Conservation (phyloP, 2,113 vertebrate genomes). For the Recurvirostra avosetta region DNA sequence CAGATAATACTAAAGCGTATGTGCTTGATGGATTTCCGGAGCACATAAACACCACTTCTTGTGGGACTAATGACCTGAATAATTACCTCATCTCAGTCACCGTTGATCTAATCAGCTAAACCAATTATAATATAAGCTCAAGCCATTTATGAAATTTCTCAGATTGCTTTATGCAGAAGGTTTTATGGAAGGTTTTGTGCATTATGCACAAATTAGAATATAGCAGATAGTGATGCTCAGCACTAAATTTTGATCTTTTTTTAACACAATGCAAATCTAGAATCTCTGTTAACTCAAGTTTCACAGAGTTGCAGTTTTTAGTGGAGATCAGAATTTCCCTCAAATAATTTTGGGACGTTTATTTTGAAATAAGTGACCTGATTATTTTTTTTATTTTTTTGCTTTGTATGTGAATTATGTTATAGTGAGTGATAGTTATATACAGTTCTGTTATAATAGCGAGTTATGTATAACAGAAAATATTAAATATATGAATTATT, state of each 20-base stretch:
- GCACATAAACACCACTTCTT: background rate
- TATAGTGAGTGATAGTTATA: background rate
- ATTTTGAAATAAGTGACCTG: background rate
- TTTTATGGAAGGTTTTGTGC: background rate
- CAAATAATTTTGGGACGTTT: background rate
- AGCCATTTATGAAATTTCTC: background rate
- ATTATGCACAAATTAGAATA: background rate
- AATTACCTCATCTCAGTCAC: background rate
- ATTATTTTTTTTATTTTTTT: background rate
- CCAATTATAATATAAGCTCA: background rate
- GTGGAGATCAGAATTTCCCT: background rate
- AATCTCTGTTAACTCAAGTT: background rate
- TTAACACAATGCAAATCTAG: background rate
- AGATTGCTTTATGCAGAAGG: background rate
- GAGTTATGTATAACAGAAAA: background rate
- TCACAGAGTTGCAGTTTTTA: background rate
- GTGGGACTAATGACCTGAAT: background rate
- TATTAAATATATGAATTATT: background rate
- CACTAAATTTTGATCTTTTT: background rate
- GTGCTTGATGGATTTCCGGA: constrained; percentile 11
- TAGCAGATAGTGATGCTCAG: background rate
- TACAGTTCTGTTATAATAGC: background rate
- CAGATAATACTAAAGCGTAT: background rate
- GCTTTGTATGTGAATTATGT: background rate
- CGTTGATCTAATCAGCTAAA: background rate